Percentiles rank a stretch among this genome's conserved stretches.
These are phyloP conservation scores for Chaetodon auriga DNA, from an alignment of 2,113 vertebrate genomes.

Conservation along the genomic window DNA sequence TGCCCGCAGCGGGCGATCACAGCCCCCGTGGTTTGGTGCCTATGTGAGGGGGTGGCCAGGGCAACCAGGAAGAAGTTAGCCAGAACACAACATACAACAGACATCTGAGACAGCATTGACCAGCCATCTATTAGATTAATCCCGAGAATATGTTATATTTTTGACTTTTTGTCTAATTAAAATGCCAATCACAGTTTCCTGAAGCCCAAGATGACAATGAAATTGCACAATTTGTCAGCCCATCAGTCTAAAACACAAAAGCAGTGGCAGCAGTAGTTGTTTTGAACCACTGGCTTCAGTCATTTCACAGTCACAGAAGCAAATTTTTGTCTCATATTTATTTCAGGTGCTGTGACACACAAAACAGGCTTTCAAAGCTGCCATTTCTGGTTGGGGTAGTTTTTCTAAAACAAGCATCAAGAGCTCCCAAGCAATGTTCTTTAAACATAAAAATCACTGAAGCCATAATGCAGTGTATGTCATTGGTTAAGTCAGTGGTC, in stretches of 20 bases:
- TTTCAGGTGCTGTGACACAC: slow-evolving; percentile 16
- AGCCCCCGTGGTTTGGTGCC: slow-evolving; percentile 95
- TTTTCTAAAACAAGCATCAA: slow-evolving; percentile 26
- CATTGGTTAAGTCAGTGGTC: background rate
- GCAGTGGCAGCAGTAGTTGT: no score
- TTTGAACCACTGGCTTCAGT: no score
- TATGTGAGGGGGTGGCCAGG: slow-evolving; percentile 49
- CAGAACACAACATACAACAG: background rate
- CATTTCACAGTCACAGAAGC: background rate
- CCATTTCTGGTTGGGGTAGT: background rate
- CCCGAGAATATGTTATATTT: background rate
- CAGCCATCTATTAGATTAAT: background rate
- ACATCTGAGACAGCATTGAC: no score
- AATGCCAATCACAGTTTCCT: no score
- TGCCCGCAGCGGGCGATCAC: slow-evolving; percentile 98
- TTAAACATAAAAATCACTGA: slow-evolving; percentile 5
- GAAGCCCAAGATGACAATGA: no score
- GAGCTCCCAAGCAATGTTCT: background rate
- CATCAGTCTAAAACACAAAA: no score
- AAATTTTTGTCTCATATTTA: background rate
- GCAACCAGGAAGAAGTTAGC: background rate
- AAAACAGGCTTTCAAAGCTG: background rate
- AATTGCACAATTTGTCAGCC: no score
- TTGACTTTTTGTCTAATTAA: background rate
- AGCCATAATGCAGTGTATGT: background rate